These are phyloP conservation scores for Schmidtea mediterranea DNA, from an alignment of 1,140 invertebrate genomes.

Conservation along the genomic window DNA sequence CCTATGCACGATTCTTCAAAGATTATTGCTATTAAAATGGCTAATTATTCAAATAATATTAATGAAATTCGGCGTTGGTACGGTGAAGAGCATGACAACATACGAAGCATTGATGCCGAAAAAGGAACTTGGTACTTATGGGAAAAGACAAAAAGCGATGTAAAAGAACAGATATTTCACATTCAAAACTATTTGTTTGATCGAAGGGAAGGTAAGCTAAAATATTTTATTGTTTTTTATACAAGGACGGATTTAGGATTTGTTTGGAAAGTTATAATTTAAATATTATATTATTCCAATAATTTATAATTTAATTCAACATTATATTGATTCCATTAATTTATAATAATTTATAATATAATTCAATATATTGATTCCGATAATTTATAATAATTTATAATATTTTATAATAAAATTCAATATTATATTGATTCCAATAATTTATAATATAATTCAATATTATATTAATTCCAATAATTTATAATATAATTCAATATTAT, in stretches of 20 bases:
- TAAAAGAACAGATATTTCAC: constrained; percentile 14
- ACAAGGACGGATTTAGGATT: neutral
- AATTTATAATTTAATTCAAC: too few species aligned
- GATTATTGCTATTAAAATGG: constrained; percentile 18
- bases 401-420: too few species aligned
- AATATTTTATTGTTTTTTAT: neutral
- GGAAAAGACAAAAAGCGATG: constrained; percentile 14
- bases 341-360: too few species aligned
- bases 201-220: constrained; percentile 15
- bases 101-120: constrained; percentile 13
- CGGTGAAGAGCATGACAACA: constrained; percentile 21
- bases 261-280: too few species aligned
- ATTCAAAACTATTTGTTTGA: constrained; percentile 23
- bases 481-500: too few species aligned
- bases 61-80: constrained; percentile 19
- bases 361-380: too few species aligned
- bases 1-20: constrained; percentile 22
- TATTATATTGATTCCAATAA: too few species aligned
- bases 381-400: too few species aligned
- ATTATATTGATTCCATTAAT: too few species aligned
- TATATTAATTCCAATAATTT: too few species aligned
- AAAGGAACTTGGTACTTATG: constrained; percentile 26
- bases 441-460: too few species aligned
- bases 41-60: constrained; percentile 15
- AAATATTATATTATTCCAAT: too few species aligned